Evolutionary conservation across 2,888 invertebrate species (phyloP).

Genomic region (Xestia xanthographa): DNA sequence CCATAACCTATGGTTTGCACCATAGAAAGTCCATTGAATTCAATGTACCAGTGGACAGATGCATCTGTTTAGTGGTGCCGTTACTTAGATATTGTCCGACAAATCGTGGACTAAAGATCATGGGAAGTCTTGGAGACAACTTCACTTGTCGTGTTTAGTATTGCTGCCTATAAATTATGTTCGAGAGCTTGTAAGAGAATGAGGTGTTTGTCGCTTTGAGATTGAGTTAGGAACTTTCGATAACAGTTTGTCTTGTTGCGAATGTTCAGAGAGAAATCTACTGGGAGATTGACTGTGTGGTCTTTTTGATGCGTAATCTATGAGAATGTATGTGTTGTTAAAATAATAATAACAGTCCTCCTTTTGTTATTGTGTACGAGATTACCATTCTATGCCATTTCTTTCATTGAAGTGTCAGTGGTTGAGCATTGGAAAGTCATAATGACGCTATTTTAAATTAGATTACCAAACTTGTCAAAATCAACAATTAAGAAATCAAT

Average conservation of each 20-base stretch:
- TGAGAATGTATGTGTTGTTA: neutral
- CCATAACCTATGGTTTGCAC: conserved; percentile 69
- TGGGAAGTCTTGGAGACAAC: conserved; percentile 60
- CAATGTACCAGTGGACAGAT: conserved; percentile 63
- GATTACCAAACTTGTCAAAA: too few relatives aligned
- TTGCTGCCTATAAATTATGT: conserved; percentile 55
- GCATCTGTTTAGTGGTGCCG: conserved; percentile 67
- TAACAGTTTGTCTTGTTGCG: conserved; percentile 49
- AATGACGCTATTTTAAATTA: too few relatives aligned
- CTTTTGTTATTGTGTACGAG: too few relatives aligned
- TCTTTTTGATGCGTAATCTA: conserved; percentile 15
- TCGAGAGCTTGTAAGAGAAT: conserved; percentile 49
- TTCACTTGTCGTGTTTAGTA: conserved; percentile 53
- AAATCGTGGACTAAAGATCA: conserved; percentile 65
- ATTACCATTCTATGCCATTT: too few relatives aligned
- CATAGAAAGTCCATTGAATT: conserved; percentile 70
- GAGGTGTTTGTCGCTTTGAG: conserved; percentile 21
- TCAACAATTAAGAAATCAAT: too few relatives aligned
- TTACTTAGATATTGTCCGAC: conserved; percentile 65
- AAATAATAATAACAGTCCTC: too few relatives aligned
- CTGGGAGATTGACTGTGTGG: conserved; percentile 15
- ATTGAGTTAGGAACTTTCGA: conserved; percentile 54
- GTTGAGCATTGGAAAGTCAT: too few relatives aligned
- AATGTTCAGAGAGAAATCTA: conserved; percentile 26
- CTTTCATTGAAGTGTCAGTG: too few relatives aligned